Conservation (phyloP, 1,140 invertebrate genomes). For the Lucilia cuprina region DNA sequence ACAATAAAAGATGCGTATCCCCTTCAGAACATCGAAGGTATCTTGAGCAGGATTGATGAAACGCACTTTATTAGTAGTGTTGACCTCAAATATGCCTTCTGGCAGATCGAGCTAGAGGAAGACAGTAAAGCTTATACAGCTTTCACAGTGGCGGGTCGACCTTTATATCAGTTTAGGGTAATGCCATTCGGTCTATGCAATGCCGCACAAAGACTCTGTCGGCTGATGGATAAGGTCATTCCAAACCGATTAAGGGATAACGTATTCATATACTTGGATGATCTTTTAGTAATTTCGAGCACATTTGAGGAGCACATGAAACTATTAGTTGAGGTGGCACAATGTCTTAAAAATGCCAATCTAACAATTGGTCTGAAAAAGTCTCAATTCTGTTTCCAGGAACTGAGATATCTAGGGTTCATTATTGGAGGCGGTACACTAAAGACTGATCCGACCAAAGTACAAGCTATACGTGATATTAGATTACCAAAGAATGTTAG, state of each 20-base stretch:
- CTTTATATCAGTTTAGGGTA: conserved; percentile 23
- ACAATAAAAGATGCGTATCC: conserved; percentile 34
- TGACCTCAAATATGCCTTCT: not conserved
- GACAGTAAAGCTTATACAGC: not conserved
- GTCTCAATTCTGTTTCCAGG: not conserved
- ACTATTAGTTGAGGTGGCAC: not conserved
- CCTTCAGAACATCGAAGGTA: conserved; percentile 28
- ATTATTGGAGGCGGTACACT: not conserved
- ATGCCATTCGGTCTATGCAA: not conserved
- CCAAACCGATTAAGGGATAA: not conserved
- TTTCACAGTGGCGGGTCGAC: conserved; percentile 44
- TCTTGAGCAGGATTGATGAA: conserved; percentile 23
- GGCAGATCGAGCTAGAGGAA: not conserved
- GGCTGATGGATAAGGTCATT: not conserved
- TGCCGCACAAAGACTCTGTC: not conserved
- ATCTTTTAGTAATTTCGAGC: not conserved
- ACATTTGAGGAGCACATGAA: not conserved
- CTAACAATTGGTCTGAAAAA: conserved; percentile 1
- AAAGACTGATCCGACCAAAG: not conserved
- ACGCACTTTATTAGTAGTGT: not conserved
- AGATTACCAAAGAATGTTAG: not conserved
- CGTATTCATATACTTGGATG: not conserved
- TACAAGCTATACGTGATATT: not conserved
- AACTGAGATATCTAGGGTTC: not conserved
- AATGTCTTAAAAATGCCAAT: not conserved